phyloP scores from a whole-genome alignment of 2,888 invertebrate genomes.

The Epirrhoe alternata region DNA sequence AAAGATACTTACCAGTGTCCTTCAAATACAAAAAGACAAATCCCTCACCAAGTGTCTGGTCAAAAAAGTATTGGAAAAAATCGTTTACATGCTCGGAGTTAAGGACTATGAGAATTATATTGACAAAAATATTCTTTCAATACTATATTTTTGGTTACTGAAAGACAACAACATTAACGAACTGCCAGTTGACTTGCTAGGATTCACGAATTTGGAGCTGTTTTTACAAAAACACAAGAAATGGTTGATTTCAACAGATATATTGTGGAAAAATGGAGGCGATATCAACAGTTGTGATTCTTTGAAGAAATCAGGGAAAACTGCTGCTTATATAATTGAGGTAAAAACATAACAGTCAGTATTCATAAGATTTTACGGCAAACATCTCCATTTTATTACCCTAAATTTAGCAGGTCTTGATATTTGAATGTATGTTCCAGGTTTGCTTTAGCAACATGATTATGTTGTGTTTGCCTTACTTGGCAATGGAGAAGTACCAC shows the following conservation, averaged over 20 bases:
- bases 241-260: slow-evolving; percentile 76
- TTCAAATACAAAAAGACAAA: slow-evolving; percentile 83
- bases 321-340: slow-evolving; percentile 51
- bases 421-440: slow-evolving; percentile 53
- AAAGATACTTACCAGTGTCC: slow-evolving; percentile 80
- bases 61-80: slow-evolving; percentile 72
- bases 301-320: slow-evolving; percentile 49
- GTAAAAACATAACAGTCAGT: slow-evolving; percentile 23
- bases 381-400: neutral
- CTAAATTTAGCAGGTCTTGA: neutral
- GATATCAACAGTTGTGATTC: slow-evolving; percentile 59
- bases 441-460: slow-evolving; percentile 69
- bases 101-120: slow-evolving; percentile 64
- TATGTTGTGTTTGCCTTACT: slow-evolving; percentile 69
- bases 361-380: neutral
- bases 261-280: slow-evolving; percentile 69
- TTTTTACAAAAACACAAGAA: slow-evolving; percentile 77
- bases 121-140: slow-evolving; percentile 73
- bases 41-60: slow-evolving; percentile 71
- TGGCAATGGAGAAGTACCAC: slow-evolving; percentile 67
- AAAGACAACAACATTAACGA: slow-evolving; percentile 63
- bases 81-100: slow-evolving; percentile 58
- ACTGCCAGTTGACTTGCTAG: slow-evolving; percentile 75
- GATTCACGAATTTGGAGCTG: slow-evolving; percentile 58
- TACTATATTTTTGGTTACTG: slow-evolving; percentile 80